Base-by-base conservation (phyloP, 53 echinoderm and acorn worm species). In the Patiria pectinifera region DNA sequence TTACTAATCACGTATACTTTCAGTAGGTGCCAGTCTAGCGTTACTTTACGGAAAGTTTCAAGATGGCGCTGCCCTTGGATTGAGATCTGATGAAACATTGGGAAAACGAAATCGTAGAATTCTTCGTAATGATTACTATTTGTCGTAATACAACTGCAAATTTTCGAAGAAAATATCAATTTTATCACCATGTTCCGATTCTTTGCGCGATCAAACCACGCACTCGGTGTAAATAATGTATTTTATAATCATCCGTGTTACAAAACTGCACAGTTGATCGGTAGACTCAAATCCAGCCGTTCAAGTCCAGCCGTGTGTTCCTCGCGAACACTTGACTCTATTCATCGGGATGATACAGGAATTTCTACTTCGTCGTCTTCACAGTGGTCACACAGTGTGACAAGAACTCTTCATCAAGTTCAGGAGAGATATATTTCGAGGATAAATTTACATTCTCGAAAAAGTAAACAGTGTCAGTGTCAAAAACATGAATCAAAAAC, bases 221-320 rank as follows among this genome's bases (percentile, higher is more conserved):
- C 59, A 15, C 24, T 78, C 26, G 88, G 88, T 78, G 16, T 60
- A 88, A 88, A 78, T 47, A 26, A 58, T 62, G 58, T 48, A 15
- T 78, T 88, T 88, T 62, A 44, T 88, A 77, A 88, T 44, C 45
- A 88, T 16, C 77, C 59, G 78, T 78, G 78, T 88, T 88, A 77
- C 79, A 77, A 88, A 88, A 88, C 88, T 78, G 62, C 88, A 78
- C 78, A 78, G 25, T 76, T 60, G 45, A 88, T 71, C 24, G 59
- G 88, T 88, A 44, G 88, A 88, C 88, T 59, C 35, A 26, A 88
- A 88, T 43, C 88, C 77, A 88, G 88, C 88, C 78, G 77, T 87
- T 45, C 22, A n/a, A 83, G 61, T 69, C 46, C 10, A 48, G 48
- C 53, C n/a, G 43, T 69, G 11, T 14, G 47, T 75, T 48, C 86